Evolutionary conservation across 2,113 vertebrate genomes (phyloP).

Genomic region (Erpornis zantholeuca): DNA sequence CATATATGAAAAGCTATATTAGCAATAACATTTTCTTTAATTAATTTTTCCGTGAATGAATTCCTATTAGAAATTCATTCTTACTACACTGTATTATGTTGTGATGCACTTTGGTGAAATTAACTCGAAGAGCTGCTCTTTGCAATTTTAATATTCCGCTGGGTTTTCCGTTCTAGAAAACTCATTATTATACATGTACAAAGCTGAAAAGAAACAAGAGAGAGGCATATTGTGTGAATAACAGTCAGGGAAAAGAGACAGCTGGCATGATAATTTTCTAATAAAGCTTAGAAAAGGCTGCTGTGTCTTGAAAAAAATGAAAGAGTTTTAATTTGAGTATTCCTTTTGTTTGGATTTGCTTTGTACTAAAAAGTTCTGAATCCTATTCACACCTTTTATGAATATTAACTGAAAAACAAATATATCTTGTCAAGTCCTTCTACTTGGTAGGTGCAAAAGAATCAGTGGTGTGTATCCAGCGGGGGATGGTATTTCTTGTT

Average conservation of each 20-base stretch:
- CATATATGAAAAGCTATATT: slow-evolving; percentile 41
- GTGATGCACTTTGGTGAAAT: slow-evolving; percentile 76
- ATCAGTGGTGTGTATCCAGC: slow-evolving; percentile 48
- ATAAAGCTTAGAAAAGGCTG: slow-evolving; percentile 76
- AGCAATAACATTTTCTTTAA: slow-evolving; percentile 62
- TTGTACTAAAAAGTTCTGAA: slow-evolving; percentile 74
- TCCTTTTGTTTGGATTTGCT: slow-evolving; percentile 70
- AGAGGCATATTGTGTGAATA: slow-evolving; percentile 83
- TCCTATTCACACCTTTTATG: slow-evolving; percentile 73
- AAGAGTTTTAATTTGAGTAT: slow-evolving; percentile 69
- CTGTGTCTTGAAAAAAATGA: slow-evolving; percentile 71
- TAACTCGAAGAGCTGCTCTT: slow-evolving; percentile 71
- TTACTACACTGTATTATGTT: slow-evolving; percentile 68
- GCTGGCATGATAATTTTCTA: slow-evolving; percentile 79
- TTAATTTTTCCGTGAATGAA: slow-evolving; percentile 70
- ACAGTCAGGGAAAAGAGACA: slow-evolving; percentile 83
- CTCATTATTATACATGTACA: slow-evolving; percentile 86
- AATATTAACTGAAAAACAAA: slow-evolving; percentile 71
- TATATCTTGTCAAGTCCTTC: slow-evolving; percentile 65
- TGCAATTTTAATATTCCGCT: slow-evolving; percentile 82
- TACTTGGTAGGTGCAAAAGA: slow-evolving; percentile 52
- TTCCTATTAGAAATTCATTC: slow-evolving; percentile 73
- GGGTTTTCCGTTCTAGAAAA: slow-evolving; percentile 79
- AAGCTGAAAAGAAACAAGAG: slow-evolving; percentile 82
- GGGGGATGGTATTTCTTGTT: slow-evolving; percentile 54